Base-by-base conservation (phyloP, 2,113 vertebrate species). In the Grammomys dolichurus region DNA sequence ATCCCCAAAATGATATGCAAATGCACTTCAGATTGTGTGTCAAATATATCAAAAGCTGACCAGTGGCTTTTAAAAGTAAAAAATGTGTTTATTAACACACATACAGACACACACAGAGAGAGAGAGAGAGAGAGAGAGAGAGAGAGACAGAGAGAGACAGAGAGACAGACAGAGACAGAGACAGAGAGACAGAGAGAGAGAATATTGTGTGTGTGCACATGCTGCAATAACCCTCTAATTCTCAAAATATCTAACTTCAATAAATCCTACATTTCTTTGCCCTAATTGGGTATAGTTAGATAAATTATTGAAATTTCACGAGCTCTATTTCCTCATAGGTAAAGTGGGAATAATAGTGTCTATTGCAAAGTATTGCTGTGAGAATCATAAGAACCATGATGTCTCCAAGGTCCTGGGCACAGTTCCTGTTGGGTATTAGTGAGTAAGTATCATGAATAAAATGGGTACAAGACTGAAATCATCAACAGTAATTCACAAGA, bases 391-490 rank as follows among this genome's bases (percentile, higher is more conserved):
- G 11, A 94, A 75, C 1, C 81, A 6, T 40, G 13, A 36, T 91
- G 13, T 40, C 20, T 86, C 24, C 76, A 94, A 96, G 76, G n/a
- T 69, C n/a, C 14, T 95, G 90, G 56, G 12, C n/a, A 80, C 3
- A 80, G 60, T 76, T 46, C 17, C 12, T 3, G 60, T 14, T 56
- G 12, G 73, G 43, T 85, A 97, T 60, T 43, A 90, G 43, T 26
- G 56, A 43, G 40, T 65, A 65, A 65, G 46, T 85, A 46, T 5
- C 40, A 33, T 46, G 40, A 85, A 65, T 17, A 95, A 94, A 93
- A 76, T 76, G 82, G 93, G 56, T 86, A 89, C 54, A 63, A 72
- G 6, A 60, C 70, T 80, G n/a, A 89, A 95, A 94, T 63, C 54
- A 95, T 80, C 58, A 91, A 46, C 1, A 82, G 5, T 85, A 60